Conservation (phyloP, 2,113 vertebrate genomes). For the Bambusicola thoracicus region DNA sequence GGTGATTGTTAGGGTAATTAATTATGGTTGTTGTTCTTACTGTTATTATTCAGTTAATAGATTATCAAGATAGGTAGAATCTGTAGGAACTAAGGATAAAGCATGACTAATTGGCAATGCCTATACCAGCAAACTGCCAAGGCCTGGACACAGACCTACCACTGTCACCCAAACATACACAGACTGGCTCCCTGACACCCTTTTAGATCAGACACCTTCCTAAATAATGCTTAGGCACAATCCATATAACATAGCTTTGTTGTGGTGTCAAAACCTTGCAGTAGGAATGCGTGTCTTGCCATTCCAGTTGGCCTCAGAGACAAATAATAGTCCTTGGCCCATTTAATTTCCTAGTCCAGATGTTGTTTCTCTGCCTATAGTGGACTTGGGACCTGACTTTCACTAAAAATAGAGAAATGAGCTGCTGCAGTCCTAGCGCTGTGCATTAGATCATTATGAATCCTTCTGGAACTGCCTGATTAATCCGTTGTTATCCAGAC, state of each 20-base stretch:
- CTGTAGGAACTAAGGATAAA: neutral
- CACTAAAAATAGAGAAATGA: conserved; percentile 1
- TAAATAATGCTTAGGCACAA: neutral
- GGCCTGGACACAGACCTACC: neutral
- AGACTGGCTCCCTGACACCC: neutral
- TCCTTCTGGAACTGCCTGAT: conserved; percentile 23
- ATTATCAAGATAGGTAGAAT: neutral
- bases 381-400: neutral
- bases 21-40: neutral
- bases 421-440: neutral
- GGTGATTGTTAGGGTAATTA: neutral
- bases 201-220: neutral
- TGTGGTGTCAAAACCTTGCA: neutral
- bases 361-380: neutral
- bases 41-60: neutral
- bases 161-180: neutral
- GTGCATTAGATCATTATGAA: neutral
- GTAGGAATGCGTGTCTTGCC: neutral
- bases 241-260: neutral
- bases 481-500: conserved; percentile 33
- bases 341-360: neutral
- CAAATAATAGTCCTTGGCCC: neutral
- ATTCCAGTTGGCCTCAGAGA: neutral
- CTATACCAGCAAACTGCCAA: neutral
- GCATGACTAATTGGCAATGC: neutral